Evolutionary conservation across 2,888 invertebrate genomes (phyloP).

Genomic region (Neoaliturus tenellus): DNA sequence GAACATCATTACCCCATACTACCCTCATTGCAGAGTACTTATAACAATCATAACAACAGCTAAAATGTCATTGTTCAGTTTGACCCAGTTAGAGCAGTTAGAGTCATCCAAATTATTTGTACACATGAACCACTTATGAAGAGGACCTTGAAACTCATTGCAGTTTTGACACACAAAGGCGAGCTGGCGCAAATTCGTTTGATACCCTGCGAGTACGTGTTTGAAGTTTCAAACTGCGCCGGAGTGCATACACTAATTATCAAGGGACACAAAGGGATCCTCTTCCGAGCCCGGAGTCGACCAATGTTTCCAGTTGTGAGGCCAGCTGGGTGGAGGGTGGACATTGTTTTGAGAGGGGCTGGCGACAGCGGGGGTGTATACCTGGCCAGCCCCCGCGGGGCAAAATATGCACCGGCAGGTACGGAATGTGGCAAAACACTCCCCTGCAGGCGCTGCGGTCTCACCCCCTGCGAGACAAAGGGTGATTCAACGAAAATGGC

Average conservation of each 20-base stretch:
- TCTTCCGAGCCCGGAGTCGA: not conserved
- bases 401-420: slow-evolving; percentile 13
- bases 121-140: too few relatives aligned
- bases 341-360: too few relatives aligned
- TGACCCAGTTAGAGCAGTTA: too few relatives aligned
- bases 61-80: too few relatives aligned
- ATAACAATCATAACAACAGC: too few relatives aligned
- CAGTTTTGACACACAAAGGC: too few relatives aligned
- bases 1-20: too few relatives aligned
- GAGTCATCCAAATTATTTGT: too few relatives aligned
- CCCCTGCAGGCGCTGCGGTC: not conserved
- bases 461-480: not conserved
- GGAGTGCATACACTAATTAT: not conserved
- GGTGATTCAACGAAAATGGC: too few relatives aligned
- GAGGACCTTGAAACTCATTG: too few relatives aligned
- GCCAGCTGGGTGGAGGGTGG: too few relatives aligned
- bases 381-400: not conserved
- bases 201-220: not conserved
- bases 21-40: too few relatives aligned
- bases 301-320: not conserved
- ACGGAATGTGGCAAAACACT: not conserved
- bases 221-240: not conserved
- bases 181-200: not conserved
- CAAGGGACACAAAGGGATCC: not conserved
- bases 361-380: not conserved